Base-by-base conservation (phyloP, 2,797 vertebrate genomes). In the Carapus acus region DNA sequence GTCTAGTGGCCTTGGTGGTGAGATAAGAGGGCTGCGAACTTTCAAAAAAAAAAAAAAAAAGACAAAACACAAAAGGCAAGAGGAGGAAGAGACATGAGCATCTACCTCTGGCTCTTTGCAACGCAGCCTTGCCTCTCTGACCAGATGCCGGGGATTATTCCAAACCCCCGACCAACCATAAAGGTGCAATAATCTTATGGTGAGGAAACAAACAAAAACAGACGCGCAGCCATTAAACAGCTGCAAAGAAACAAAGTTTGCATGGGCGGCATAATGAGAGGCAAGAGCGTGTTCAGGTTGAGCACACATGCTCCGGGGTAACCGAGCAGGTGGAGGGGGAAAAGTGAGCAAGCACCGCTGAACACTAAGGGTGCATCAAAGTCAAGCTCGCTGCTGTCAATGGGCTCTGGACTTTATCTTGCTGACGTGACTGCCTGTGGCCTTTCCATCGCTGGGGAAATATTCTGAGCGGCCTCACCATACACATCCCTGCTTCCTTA, bases 101-200 rank as follows among this genome's bases (percentile, higher is more conserved):
- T 76, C 74, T 73, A 81, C 75, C 74, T 68, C 77, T 65, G 62
- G 77, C 84, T 79, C 70, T 62, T 37, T 43, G 48, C 69, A 43
- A n/a, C n/a, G n/a, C 58, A 43, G 74, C 76, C 71, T 71, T 69
- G 74, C 79, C 77, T 65, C 67, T 73, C 74, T 49, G 81, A 90
- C 88, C 88, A 90, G 88, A 90, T 90, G 89, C 87, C 79, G 74
- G 85, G 88, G 84, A 88, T 88, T 86, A 85, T 87, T 84, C 82
- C 78, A 86, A 87, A 63, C 84, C 88, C 84, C 88, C 62, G 71
- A 88, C 84, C 88, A 83, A 82, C 88, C 88, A 87, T 90, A 90
- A 90, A 89, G 86, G 86, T 89, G 87, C 86, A 90, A 88, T 89
- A 88, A 89, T 87, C 87, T 88, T 87, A 88, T 81, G 73, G 86